Conservation (phyloP, 2,888 invertebrate species). For the Drosophila falleni region DNA sequence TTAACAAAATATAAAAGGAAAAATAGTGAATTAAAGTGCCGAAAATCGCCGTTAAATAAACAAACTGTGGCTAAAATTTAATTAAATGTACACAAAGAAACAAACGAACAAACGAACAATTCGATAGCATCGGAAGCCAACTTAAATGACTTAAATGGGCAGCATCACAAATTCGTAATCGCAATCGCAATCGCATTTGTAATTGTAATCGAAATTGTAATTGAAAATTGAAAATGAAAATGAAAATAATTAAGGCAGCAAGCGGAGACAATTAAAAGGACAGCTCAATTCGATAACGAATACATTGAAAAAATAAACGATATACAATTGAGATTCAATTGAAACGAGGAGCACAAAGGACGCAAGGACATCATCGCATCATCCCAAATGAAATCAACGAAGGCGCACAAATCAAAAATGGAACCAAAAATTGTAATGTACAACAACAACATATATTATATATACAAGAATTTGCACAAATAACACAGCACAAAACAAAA, state of each 20-base stretch:
- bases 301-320: constrained; percentile 11
- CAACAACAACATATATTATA: constrained; percentile 39
- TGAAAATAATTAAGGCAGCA: constrained; percentile 31
- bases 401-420: constrained; percentile 71
- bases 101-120: constrained; percentile 16
- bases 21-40: constrained; percentile 59
- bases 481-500: constrained; percentile 16
- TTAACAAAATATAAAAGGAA: constrained; percentile 16
- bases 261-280: constrained; percentile 11
- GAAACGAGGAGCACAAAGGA: constrained; percentile 11
- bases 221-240: constrained; percentile 5
- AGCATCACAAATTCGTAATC: constrained; percentile 14
- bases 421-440: constrained; percentile 81
- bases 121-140: constrained; percentile 10
- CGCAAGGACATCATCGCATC: constrained; percentile 16
- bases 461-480: constrained; percentile 41
- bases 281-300: background rate
- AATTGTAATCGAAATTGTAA: constrained; percentile 7
- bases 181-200: background rate
- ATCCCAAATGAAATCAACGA: constrained; percentile 58
- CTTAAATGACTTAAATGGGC: constrained; percentile 12
- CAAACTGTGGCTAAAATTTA: constrained; percentile 36
- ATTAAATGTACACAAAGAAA: constrained; percentile 27
- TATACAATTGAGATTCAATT: constrained; percentile 22
- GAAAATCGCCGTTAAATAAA: constrained; percentile 40